Base-by-base conservation (phyloP, 35 echinoderm and acorn worm species). In the Ophiothrix spiculata region DNA sequence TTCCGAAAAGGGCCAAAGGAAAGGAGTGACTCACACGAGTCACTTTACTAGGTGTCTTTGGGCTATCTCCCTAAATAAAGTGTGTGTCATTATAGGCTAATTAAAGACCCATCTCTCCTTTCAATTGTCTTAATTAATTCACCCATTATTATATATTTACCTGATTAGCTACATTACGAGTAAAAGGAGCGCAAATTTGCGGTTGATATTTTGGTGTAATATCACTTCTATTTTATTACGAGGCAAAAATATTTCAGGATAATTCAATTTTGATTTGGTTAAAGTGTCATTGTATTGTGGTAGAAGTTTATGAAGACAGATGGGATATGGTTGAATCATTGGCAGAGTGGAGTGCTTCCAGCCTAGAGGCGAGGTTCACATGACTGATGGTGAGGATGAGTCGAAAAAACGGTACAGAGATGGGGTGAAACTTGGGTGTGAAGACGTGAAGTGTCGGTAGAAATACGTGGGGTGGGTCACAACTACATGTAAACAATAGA, bases 221-320 rank as follows among this genome's bases (percentile, higher is more conserved):
- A 4, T 69, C 23, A 15, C 29, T 1, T 69, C 60, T 69, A 69
- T 15, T 4, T n/a, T 49, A 19, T 10, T 49, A 10, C 19, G 42
- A n/a, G n/a, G n/a, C n/a, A n/a, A n/a, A 15, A 10, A 69, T 2
- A 69, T 69, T 69, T 69, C 29, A 25, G 29, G 60, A 69, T 69
- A 69, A 69, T 69, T 69, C 29, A 69, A 69, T 69, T 69, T 69
- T 69, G 60, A 69, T 69, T 69, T 69, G 60, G 16, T 69, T 69
- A 69, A 69, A 69, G 60, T 69, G 60, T 69, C 25, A 28, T 15
- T 15, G 60, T 6, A 69, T 69, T 25, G 29, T 69, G 19, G 60
- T 15, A 2, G 29, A 69, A 69, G 60, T 69, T 69, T 69, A 69
- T 69, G 60, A 69, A 69, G 60, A 69, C 60, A 69, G 60, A 69